Base-by-base conservation (phyloP, 2,888 invertebrate genomes). In the Pocota personata region DNA sequence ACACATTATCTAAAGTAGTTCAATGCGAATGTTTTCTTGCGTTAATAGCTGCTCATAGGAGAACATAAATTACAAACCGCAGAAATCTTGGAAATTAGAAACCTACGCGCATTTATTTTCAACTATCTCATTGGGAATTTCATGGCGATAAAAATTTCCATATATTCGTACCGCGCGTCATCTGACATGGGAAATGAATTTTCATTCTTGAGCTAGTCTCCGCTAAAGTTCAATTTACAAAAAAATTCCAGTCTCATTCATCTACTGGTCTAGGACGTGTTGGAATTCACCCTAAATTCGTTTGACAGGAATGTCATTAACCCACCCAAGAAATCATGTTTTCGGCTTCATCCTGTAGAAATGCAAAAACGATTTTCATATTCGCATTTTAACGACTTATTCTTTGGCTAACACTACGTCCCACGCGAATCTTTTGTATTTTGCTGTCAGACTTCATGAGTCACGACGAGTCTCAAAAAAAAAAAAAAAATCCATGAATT, bases 251-350 rank as follows among this genome's bases (percentile, higher is more conserved):
- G 30, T 8, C 27, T 19, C 40, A 52, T 62, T 52, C 12, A 40
- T 52, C 24, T 52, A 52, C 3, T 40, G n/a, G 73, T 52, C 67
- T 69, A 69, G 67, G 52, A 69, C 52, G 50, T 60, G 60, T 69
- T 52, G 60, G 69, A 69, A 69, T 77, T 43, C 69, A 60, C 58
- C 58, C 77, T 21, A 50, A 71, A 60, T 69, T 69, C 67, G 40
- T 48, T 60, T 60, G 58, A 40, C 50, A 77, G 67, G 24, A 77
- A 77, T 77, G 76, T 50, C 67, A 48, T 67, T 50, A 40, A 21
- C 35, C 57, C 57, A 67, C 66, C 67, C 57, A 58, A 37, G 37
- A 48, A 58, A 76, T 67, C 48, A 10, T 24, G 66, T 46, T 40
- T 48, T 58, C 12, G 37, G 14, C 58, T 30, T 76, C 48, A 76